A percentile compares a stretch with the other conserved stretches of the same genome.
Conservation (phyloP, 2,888 invertebrate genomes). For the Muscina levida region DNA sequence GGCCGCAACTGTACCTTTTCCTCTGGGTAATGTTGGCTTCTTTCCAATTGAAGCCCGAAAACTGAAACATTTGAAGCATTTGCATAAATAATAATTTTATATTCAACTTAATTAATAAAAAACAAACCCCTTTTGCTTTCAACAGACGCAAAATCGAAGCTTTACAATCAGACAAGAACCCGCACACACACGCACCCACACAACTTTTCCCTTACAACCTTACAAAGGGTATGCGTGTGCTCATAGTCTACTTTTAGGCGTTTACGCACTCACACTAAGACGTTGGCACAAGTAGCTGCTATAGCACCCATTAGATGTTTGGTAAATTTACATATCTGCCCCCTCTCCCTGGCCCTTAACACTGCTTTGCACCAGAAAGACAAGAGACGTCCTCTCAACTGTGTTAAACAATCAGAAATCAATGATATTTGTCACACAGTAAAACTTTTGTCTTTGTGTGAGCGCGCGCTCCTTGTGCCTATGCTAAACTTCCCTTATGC, state of each 20-base stretch:
- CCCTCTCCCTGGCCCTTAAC: no score
- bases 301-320: conserved; percentile 38
- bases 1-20: conserved; percentile 47
- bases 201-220: conserved; percentile 40
- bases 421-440: conserved; percentile 71
- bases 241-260: not conserved
- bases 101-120: conserved; percentile 64
- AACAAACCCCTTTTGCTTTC: conserved; percentile 42
- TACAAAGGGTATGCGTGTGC: conserved; percentile 30
- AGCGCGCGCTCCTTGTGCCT: conserved; percentile 44
- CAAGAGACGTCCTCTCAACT: conserved; percentile 27
- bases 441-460: conserved; percentile 66
- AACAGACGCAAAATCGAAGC: conserved; percentile 26
- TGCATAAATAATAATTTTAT: conserved; percentile 65
- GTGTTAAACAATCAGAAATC: conserved; percentile 71
- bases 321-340: conserved; percentile 36
- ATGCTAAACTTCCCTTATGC: conserved; percentile 22
- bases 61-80: conserved; percentile 45
- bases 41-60: not conserved
- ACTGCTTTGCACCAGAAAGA: no score
- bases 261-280: conserved; percentile 8
- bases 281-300: conserved; percentile 18
- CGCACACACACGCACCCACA: not conserved
- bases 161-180: conserved; percentile 10
- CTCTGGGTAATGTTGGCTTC: not conserved